Evolutionary conservation across 2,113 vertebrate genomes (phyloP), one percentile per base, ranked within the genome.

Genomic region (Sander lucioperca): DNA sequence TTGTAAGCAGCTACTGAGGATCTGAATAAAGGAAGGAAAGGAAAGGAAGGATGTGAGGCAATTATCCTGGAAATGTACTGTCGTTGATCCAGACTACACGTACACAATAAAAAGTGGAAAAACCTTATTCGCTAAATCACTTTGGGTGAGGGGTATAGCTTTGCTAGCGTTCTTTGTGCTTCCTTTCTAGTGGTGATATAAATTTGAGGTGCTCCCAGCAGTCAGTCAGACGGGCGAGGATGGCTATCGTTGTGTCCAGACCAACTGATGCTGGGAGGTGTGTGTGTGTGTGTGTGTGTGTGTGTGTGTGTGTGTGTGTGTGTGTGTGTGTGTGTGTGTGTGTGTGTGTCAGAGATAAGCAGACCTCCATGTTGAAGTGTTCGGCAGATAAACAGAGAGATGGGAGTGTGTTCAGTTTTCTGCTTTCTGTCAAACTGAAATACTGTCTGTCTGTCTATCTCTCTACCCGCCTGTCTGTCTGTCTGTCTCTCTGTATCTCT

Each of bases 341-440:
- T n/a, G 43, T 51, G 76, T 16, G 58, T 76, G 72, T n/a, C 61
- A 64, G 68, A 83, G 91, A 92, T 92, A 90, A 88, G 77, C 25
- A 30, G 50, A 48, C 7, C 10, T 14, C 19, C 47, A 15, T 2
- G 59, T 3, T 70, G 69, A 51, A 64, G 69, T 66, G 65, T 83
- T 47, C 33, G 33, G 14, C 71, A 72, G 80, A 86, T 88, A 80
- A 65, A 82, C 33, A 61, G 39, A 7, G 0, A 36, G 6, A 23
- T 7, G 14, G 4, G 54, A 11, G 58, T 13, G 10, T 6, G 50
- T 45, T 71, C 12, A 25, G 27, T 23, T 57, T n/a, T 59, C 43
- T 33, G 30, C 30, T 76, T 80, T 58, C 73, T 73, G 67, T 68
- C 57, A 50, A 7, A 16, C 36, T 36, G 18, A 36, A 47, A 47